A percentile compares a stretch with the other conserved stretches of the same genome.
Conservation (phyloP, 1,140 invertebrate species). For the Cotesia chilonis region DNA sequence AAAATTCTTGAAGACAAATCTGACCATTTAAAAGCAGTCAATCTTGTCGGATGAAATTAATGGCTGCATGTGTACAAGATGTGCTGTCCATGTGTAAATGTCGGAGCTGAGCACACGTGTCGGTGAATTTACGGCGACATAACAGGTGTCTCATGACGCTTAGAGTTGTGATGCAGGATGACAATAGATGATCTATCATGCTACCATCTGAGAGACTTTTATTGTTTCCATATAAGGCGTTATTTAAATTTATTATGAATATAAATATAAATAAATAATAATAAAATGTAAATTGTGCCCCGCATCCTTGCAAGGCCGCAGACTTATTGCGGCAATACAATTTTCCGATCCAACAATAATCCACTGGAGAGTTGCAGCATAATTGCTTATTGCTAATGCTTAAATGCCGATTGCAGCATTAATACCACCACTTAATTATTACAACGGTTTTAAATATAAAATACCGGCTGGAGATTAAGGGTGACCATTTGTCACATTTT, state of each 20-base stretch:
- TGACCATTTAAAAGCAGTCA: too few relatives aligned
- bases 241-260: neutral
- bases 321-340: neutral
- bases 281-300: neutral
- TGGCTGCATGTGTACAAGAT: slow-evolving; percentile 48
- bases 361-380: slow-evolving; percentile 50
- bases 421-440: slow-evolving; percentile 48
- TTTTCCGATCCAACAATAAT: neutral
- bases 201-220: too few relatives aligned
- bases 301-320: slow-evolving; percentile 63
- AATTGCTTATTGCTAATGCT: slow-evolving; percentile 60
- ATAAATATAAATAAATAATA: neutral
- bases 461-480: slow-evolving; percentile 28
- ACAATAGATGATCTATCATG: slow-evolving; percentile 1
- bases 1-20: too few relatives aligned
- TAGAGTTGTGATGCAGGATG: slow-evolving; percentile 1
- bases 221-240: too few relatives aligned
- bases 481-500: slow-evolving; percentile 49
- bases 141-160: slow-evolving; percentile 35
- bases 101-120: slow-evolving; percentile 18
- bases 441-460: slow-evolving; percentile 47
- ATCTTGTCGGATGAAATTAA: slow-evolving; percentile 41
- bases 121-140: neutral
- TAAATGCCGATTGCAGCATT: slow-evolving; percentile 56
- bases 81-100: slow-evolving; percentile 45